Percentiles rank a stretch among this genome's conserved stretches.
These are phyloP conservation scores for Geophilus truncorum DNA, from an alignment of 2,888 invertebrate genomes.

Conservation along the genomic window DNA sequence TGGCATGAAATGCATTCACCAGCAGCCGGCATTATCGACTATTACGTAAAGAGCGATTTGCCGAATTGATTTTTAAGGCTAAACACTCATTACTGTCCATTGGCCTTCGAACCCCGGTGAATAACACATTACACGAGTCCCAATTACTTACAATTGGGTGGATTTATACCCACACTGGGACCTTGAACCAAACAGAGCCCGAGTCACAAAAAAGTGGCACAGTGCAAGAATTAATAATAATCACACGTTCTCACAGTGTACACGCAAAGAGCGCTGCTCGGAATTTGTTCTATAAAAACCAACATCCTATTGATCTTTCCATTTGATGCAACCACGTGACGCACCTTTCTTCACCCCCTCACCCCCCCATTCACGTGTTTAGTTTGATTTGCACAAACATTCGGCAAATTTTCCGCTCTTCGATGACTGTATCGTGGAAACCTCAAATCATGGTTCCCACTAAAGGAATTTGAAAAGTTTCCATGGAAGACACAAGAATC, in stretches of 20 bases:
- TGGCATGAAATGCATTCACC: too few relatives aligned
- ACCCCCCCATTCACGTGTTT: not conserved
- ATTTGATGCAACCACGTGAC: not conserved
- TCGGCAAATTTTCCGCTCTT: not conserved
- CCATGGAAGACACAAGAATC: not conserved
- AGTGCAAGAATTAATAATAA: too few relatives aligned
- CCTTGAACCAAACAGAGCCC: not conserved
- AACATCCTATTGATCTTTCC: not conserved
- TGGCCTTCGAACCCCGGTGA: too few relatives aligned
- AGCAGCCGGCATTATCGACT: too few relatives aligned
- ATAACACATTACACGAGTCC: too few relatives aligned
- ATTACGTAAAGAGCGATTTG: too few relatives aligned
- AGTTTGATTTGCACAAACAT: not conserved
- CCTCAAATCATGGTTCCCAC: not conserved
- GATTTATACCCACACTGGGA: not conserved
- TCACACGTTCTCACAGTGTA: not conserved
- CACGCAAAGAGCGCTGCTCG: not conserved
- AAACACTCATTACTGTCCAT: too few relatives aligned
- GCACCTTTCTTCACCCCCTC: not conserved
- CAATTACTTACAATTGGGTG: too few relatives aligned
- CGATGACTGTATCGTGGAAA: not conserved
- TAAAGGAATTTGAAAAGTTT: not conserved
- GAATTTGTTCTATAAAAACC: not conserved
- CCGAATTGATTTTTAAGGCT: too few relatives aligned
- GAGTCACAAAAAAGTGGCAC: not conserved